Evolutionary conservation across 2,888 invertebrate species (phyloP), one percentile per base, ranked within the genome.

Genomic region (Drosophila aldrichi): DNA sequence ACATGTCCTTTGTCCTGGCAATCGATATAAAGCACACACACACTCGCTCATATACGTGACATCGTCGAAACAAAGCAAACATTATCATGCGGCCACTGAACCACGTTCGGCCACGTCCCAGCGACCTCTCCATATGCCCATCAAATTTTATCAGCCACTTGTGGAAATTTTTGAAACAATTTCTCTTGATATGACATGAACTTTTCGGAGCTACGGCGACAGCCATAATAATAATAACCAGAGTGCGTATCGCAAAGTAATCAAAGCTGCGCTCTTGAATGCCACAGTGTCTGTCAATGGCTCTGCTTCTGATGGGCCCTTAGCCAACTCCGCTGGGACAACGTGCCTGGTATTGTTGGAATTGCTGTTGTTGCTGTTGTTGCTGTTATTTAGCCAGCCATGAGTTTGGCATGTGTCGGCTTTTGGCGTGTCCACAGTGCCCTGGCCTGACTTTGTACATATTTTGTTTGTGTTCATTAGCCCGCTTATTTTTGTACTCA

Each of bases 71-170:
- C 69, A 82, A 82, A 75, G 64, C 65, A 68, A 70, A 70, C 77
- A 70, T 65, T 49, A 71, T 75, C 71, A 71, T 62, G 63, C 71
- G 61, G 63, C 41, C 58, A 43, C 49, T 59, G 48, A 52, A 54
- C 46, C 60, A 51, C 51, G 58, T 8, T 29, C 20, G 43, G 38
- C 48, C 78, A 67, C 40, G 29, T 41, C 46, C 38, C 1, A 63
- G 64, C 54, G 57, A 55, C 38, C 63, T 61, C 57, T 67, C 66
- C 74, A 71, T 65, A 73, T 67, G 79, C 70, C 67, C 78, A 82
- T 88, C 73, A 79, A 77, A 75, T 79, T 89, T 87, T 74, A 89
- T 85, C 88, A 85, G 77, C 74, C 90, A 87, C 90, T 89, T 82
- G 88, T 81, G 88, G 82, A 77, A 75, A 81, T 72, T 88, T 70